Evolutionary conservation across 2,113 vertebrate species (phyloP), one percentile per base, ranked within the genome.

Genomic region (Semnornis frantzii): DNA sequence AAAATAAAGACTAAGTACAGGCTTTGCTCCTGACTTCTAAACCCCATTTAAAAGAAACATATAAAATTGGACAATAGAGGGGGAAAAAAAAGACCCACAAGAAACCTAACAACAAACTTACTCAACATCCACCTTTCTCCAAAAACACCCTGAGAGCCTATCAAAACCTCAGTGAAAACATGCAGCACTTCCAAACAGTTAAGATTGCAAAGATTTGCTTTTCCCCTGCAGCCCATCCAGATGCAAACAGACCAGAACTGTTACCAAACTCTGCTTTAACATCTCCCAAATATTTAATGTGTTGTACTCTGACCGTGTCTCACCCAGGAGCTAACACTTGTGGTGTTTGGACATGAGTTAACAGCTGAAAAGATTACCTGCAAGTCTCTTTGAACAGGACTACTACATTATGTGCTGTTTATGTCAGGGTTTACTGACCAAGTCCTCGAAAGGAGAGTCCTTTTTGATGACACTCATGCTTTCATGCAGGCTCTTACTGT

Each of bases 361-460:
- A 70, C 59, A 82, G 50, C 62, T 84, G 59, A 84, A 90, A 63
- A 81, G 69, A 88, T 74, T 42, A 90, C 87, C 91, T 62, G 44
- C 70, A 82, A 89, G 54, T 58, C n/a, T 79, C 70, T 92, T 44
- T 91, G 81, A 91, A 86, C 70, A 72, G 37, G 9, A 65, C 44
- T 33, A 91, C 60, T 72, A 92, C 0, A 1, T 78, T 90, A 86
- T 39, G 62, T 23, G 30, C 16, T 82, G 84, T 82, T 94, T 94
- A 89, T 71, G 76, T 79, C 78, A 82, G 74, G 90, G 92, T 92
- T 92, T 92, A 91, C 55, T 58, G 50, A 70, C 55, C 87, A 82
- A 71, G 68, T 39, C 46, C 57, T 73, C 31, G 70, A 86, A 90
- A 82, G 63, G 81, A 90, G n/a, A 62, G 34, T 58, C 50, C 81